These are phyloP conservation scores for Cherax destructor DNA, from an alignment of 1,140 invertebrate species.

Conservation along the genomic window DNA sequence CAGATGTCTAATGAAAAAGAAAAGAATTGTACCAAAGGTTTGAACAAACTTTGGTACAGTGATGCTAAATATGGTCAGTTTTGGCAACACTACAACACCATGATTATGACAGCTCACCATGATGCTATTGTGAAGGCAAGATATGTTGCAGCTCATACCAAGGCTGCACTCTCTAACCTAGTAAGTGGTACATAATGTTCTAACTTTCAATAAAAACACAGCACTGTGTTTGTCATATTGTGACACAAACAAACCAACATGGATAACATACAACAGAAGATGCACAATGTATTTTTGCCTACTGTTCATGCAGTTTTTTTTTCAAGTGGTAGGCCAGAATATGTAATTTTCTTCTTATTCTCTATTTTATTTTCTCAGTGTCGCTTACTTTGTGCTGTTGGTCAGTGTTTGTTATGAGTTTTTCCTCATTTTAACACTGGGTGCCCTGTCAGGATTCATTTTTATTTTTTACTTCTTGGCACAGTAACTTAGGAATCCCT, in stretches of 20 bases:
- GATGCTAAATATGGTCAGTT: conserved; percentile 5
- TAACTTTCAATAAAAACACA: background rate
- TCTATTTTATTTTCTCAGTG: too few species aligned
- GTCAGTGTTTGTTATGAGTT: too few species aligned
- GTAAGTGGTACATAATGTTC: background rate
- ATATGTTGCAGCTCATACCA: conserved; percentile 31
- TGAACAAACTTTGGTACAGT: background rate
- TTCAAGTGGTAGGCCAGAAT: too few species aligned
- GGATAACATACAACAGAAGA: background rate
- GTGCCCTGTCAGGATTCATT: too few species aligned
- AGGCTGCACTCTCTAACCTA: background rate
- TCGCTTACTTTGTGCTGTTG: too few species aligned
- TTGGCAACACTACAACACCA: conserved; percentile 40
- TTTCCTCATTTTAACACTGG: too few species aligned
- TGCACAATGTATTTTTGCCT: background rate
- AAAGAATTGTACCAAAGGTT: background rate
- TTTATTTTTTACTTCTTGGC: too few species aligned
- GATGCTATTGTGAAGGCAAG: conserved; percentile 30
- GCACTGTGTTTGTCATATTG: too few species aligned
- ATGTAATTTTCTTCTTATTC: too few species aligned
- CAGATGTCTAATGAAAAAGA: conserved; percentile 13
- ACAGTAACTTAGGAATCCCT: too few species aligned
- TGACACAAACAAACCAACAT: too few species aligned
- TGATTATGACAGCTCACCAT: conserved; percentile 38
- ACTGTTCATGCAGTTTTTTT: too few species aligned